These are phyloP conservation scores for Theristicus caerulescens DNA, from an alignment of 2,113 vertebrate genomes.

Conservation along the genomic window DNA sequence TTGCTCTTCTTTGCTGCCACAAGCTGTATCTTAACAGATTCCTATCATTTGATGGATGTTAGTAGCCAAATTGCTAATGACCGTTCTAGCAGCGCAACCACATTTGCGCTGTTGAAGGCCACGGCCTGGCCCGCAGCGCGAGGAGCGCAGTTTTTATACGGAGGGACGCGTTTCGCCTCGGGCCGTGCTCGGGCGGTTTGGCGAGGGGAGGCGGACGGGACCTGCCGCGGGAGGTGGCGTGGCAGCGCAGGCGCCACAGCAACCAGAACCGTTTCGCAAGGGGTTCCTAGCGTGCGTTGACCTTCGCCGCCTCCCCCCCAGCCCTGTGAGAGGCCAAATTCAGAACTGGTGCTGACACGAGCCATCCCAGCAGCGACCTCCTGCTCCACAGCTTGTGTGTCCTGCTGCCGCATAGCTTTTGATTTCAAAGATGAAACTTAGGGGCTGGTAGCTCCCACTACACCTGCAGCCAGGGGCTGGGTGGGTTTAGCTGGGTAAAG, in stretches of 20 bases:
- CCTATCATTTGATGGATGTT: neutral
- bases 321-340: neutral
- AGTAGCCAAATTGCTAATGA: neutral
- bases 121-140: neutral
- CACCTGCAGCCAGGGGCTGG: neutral
- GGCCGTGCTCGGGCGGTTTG: fast-evolving
- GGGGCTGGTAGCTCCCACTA: neutral
- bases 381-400: neutral
- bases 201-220: neutral
- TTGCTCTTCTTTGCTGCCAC: neutral
- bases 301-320: neutral
- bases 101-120: neutral
- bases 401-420: neutral
- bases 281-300: fast-evolving
- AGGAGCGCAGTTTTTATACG: neutral
- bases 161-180: fast-evolving
- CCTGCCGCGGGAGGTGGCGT: neutral
- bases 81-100: neutral
- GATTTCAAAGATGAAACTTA: neutral
- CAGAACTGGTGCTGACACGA: neutral
- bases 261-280: fast-evolving
- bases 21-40: neutral
- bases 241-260: fast-evolving
- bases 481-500: neutral
- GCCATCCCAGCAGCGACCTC: neutral